These are phyloP conservation scores for Bembecia ichneumoniformis DNA, from an alignment of 2,888 invertebrate genomes.

Conservation along the genomic window DNA sequence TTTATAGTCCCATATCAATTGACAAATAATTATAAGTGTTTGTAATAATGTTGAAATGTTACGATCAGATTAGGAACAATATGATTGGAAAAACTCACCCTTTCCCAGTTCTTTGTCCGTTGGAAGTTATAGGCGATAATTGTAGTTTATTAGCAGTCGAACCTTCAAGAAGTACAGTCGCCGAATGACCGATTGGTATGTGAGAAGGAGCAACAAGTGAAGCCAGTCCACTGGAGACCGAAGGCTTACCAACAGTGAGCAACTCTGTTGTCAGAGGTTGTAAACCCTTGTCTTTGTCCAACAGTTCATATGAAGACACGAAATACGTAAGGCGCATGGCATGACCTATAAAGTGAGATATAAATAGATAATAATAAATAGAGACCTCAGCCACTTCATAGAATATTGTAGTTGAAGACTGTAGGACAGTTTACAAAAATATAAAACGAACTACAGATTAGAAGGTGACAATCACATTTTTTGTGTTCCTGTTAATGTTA, in stretches of 20 bases:
- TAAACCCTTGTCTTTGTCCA: conserved; percentile 83
- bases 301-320: conserved; percentile 91
- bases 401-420: no score
- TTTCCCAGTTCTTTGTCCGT: conserved; percentile 80
- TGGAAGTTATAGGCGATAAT: conserved; percentile 77
- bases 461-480: no score
- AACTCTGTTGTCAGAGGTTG: conserved; percentile 83
- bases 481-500: no score
- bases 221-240: conserved; percentile 40
- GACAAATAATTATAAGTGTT: no score
- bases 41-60: no score
- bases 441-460: no score
- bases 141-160: conserved; percentile 89
- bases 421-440: no score
- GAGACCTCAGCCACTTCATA: no score
- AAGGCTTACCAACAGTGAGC: conserved; percentile 67
- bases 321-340: conserved; percentile 96
- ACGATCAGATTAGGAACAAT: no score
- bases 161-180: conserved; percentile 91
- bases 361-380: no score
- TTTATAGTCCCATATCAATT: no score
- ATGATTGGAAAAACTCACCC: conserved; percentile 76
- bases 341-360: conserved; percentile 73
- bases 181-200: conserved; percentile 85
- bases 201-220: conserved; percentile 54